Evolutionary conservation across 2,888 invertebrate species (phyloP), one percentile per base, ranked within the genome.

Genomic region (Magallana nippona): DNA sequence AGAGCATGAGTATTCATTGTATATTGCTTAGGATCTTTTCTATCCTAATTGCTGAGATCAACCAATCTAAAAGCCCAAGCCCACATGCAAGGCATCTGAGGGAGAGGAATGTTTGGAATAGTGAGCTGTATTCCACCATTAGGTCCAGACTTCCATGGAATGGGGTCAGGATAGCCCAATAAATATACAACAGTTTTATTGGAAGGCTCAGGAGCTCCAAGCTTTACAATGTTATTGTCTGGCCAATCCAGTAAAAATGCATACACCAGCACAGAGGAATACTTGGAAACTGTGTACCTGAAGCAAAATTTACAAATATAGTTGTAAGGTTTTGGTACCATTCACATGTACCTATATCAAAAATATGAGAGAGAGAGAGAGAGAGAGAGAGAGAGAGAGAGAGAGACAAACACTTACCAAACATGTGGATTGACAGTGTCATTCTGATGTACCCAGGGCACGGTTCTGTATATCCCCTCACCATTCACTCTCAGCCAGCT

Each of bases 401-500:
- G 58, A 13, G 58, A 13, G 58, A 32, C 1, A n/a, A 1, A 27
- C 0, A 55, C 71, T 55, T 71, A 83, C 83, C 83, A 83, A 32
- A 83, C 83, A 79, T 63, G 55, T 56, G 63, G 62, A 57, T 79
- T 80, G 11, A 62, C 55, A 32, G 83, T 94, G 85, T 95, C 98
- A 91, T 98, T 98, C 94, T 98, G 98, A 84, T 95, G 94, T 0
- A 92, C 93, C 98, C 98, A 98, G 0, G 98, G 97, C 2, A 95
- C 95, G 0, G 96, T 96, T 5, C 94, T 95, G 92, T 97, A 98
- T 89, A 98, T 97, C 0, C 97, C 97, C 92, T 97, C 97, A 0
- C 98, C 98, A 91, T 98, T 98, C 15, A 96, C 94, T 3, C 94
- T 92, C n/a, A 98, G 94, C 98, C 98, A 98, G 17, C 91, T 83